Evolutionary conservation across 2,797 vertebrate species (phyloP), one percentile per base, ranked within the genome.

Genomic region (Rousettus madagascariensis): DNA sequence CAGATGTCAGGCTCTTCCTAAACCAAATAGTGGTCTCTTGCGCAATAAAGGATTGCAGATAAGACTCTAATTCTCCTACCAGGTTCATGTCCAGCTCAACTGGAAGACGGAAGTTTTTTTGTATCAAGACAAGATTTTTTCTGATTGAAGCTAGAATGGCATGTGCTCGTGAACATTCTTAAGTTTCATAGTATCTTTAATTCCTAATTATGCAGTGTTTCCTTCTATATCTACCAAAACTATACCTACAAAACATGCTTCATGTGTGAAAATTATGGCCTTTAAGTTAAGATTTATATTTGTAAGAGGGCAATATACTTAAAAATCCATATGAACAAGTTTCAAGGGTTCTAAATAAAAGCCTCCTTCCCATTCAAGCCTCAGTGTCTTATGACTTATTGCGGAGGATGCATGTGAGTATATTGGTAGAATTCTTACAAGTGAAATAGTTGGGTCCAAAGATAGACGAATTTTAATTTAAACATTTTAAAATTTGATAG

Each of bases 251-350:
- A 96, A 97, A 89, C 79, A 83, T 8, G 0, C 20, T 75, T 95
- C 71, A 96, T 87, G 92, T 96, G 93, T 79, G 93, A 97, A 97
- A 97, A 91, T 94, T 26, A 93, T 65, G 90, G 93, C 69, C 95
- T 97, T 59, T 85, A 53, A 68, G 46, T 41, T 53, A 30, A 80
- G 24, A 49, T 74, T 61, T 33, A 46, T 49, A 49, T 49, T 82
- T 68, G 36, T 59, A 59, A 59, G 65, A 38, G 53, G 38, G 41
- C 36, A 49, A 36, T 36, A 36, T 4, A 57, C 61, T 75, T 91
- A 94, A 94, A 94, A 75, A 57, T 83, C 49, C 38, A 49, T 36
- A 28, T 43, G 8, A 57, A 49, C 7, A 82, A 65, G n/a, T 59
- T 59, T 86, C 30, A 57, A 36, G 51, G 43, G 28, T 80, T 86